phyloP scores from a whole-genome alignment of 1,140 invertebrate genomes.

The Luehdorfia chinensis region DNA sequence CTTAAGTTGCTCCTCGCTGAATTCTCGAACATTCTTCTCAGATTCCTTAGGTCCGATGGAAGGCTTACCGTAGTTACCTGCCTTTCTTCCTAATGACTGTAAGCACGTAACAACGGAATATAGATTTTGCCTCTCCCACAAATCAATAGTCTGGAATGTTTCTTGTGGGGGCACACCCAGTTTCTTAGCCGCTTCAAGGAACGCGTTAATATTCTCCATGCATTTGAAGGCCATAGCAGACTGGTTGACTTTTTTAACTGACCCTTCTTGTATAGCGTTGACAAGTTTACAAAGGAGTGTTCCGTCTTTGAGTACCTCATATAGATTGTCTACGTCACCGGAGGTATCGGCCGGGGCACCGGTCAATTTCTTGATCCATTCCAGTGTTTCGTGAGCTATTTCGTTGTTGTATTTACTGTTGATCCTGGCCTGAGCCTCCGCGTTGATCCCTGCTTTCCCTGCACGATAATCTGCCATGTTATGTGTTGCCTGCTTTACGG shows the following conservation, averaged over 20 bases:
- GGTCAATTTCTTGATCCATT: slow-evolving; percentile 93
- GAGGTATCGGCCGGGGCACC: slow-evolving; percentile 87
- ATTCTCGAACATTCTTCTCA: slow-evolving; percentile 92
- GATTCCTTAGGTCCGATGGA: slow-evolving; percentile 95
- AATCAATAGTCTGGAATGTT: slow-evolving; percentile 97
- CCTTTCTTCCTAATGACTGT: slow-evolving; percentile 96
- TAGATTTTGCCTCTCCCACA: slow-evolving; percentile 97
- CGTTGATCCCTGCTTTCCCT: slow-evolving; percentile 70
- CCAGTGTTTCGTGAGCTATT: slow-evolving; percentile 90
- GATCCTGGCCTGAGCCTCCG: slow-evolving; percentile 79
- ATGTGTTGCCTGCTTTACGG: slow-evolving; percentile 53
- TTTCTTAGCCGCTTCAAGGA: slow-evolving; percentile 89
- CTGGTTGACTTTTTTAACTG: slow-evolving; percentile 93
- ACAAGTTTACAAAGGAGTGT: slow-evolving; percentile 90
- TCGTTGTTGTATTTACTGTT: slow-evolving; percentile 97
- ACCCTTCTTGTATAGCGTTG: slow-evolving; percentile 87
- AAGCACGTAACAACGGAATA: slow-evolving; percentile 97
- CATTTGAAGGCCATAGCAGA: slow-evolving; percentile 96
- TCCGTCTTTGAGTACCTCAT: slow-evolving; percentile 91
- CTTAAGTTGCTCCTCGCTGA: slow-evolving; percentile 92
- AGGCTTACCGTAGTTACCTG: slow-evolving; percentile 90
- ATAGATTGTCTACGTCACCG: slow-evolving; percentile 94
- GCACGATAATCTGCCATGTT: slow-evolving; percentile 68
- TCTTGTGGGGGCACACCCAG: slow-evolving; percentile 96
- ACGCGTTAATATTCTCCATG: slow-evolving; percentile 99